A percentile compares a stretch with the other conserved stretches of the same genome.
phyloP scores from a whole-genome alignment of 1,140 invertebrate genomes.

The Neodiprion virginianus region DNA sequence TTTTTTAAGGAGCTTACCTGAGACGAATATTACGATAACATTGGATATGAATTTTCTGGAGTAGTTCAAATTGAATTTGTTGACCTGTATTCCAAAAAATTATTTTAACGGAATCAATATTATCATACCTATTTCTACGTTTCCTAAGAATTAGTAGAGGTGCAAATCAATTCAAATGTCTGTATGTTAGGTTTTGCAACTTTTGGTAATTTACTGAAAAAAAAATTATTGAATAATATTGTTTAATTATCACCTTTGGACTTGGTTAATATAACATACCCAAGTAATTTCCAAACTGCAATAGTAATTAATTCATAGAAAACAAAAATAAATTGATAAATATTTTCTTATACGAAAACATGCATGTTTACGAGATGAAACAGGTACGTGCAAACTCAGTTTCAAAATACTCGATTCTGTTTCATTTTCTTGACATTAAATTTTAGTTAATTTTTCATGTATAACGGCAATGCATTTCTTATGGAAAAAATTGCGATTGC shows the following conservation, averaged over 20 bases:
- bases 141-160: too few species aligned
- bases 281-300: background rate
- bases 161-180: background rate
- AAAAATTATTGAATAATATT: too few species aligned
- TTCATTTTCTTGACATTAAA: conserved; percentile 12
- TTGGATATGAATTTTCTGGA: too few species aligned
- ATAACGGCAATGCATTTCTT: conserved; percentile 59
- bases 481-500: conserved; percentile 53
- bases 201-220: background rate
- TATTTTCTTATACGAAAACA: conserved; percentile 32
- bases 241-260: background rate
- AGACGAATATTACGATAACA: too few species aligned
- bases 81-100: too few species aligned
- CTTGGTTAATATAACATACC: background rate
- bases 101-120: too few species aligned
- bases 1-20: too few species aligned
- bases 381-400: conserved; percentile 54
- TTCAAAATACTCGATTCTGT: conserved; percentile 43
- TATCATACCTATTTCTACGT: too few species aligned
- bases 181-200: background rate
- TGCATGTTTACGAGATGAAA: conserved; percentile 32
- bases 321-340: conserved; percentile 18
- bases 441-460: conserved; percentile 17
- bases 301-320: background rate
- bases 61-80: too few species aligned